Base-by-base conservation (phyloP, 2,797 vertebrate genomes). In the Enteromius mattozi region DNA sequence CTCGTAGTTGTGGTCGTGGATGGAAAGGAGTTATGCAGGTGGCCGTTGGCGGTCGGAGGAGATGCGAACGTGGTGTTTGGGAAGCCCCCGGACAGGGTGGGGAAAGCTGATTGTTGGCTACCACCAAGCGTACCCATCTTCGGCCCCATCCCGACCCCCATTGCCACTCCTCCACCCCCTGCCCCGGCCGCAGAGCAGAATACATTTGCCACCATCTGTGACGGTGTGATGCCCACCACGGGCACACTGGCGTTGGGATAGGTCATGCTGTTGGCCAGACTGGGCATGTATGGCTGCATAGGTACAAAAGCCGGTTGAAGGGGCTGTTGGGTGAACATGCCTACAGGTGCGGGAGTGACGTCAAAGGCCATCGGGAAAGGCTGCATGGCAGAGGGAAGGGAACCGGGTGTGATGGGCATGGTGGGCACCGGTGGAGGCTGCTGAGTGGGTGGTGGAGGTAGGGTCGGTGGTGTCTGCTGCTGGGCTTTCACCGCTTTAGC, bases 201-300 rank as follows among this genome's bases (percentile, higher is more conserved):
- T 88, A 94, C 97, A 0, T 97, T 97, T 86, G 97, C 96, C 87
- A 98, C 97, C 97, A 98, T 98, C 92, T 98, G 97, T 0, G 97
- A 98, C 3, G 97, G 97, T 0, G 97, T 98, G 90, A 98, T 97
- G 87, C 97, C 97, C 66, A 97, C 97, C 87, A 97, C 95, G 0
- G 97, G 97, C 63, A 97, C 95, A 1, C 93, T 96, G 88, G 95
- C 89, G 66, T 82, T 90, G 88, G 95, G 94, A 84, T 96, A 97
- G 0, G 96, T 94, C 93, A 97, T 94, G 80, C 94, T 94, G 94
- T 90, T 92, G 88, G 95, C 91, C 89, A 93, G 92, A 87, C 86
- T 92, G 80, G 94, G 96, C 91, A 94, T 94, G 92, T 96, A 96
- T 71, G 92, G 87, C 90, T 94, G 96, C 93, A 96, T 94, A 87